Percentiles rank a stretch among this genome's conserved stretches.
phyloP scores from a whole-genome alignment of 2,888 invertebrate species.

The Aproaerema taeniolella region DNA sequence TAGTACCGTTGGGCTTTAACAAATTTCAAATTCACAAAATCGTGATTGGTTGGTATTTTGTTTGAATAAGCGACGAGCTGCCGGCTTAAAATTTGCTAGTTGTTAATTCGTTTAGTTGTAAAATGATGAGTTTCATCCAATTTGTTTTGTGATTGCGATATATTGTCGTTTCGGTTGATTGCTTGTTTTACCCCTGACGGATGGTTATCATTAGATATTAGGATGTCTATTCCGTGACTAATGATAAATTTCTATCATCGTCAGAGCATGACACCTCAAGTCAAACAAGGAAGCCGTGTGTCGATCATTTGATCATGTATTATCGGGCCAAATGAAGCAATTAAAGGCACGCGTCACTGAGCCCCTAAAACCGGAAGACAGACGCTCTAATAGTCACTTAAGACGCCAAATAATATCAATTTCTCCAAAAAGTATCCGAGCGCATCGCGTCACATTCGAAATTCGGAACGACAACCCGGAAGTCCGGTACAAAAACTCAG shows the following conservation, averaged over 20 bases:
- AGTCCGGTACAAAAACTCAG: conserved; percentile 66
- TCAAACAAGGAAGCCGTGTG: conserved; percentile 27
- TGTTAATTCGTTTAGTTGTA: conserved; percentile 66
- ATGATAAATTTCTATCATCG: conserved; percentile 31
- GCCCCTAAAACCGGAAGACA: conserved; percentile 66
- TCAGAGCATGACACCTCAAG: conserved; percentile 44
- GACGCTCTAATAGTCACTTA: conserved; percentile 67
- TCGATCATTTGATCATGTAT: conserved; percentile 39
- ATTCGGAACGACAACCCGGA: conserved; percentile 57
- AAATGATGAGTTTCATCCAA: conserved; percentile 64
- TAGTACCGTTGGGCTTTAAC: conserved; percentile 66
- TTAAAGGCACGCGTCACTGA: conserved; percentile 67
- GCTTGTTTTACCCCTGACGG: conserved; percentile 34
- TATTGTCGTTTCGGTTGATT: conserved; percentile 34
- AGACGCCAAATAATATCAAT: conserved; percentile 71
- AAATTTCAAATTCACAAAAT: conserved; percentile 77
- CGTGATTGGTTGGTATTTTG: conserved; percentile 73
- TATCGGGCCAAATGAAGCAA: conserved; percentile 71
- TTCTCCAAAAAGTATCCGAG: conserved; percentile 59
- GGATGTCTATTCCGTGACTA: conserved; percentile 11
- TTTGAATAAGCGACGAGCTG: conserved; percentile 65
- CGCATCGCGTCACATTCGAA: conserved; percentile 50
- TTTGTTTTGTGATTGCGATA: conserved; percentile 47
- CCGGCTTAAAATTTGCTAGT: conserved; percentile 53
- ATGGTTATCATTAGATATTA: conserved; percentile 29